Conservation (phyloP, 2,797 vertebrate species). For the Microctenopoma steveboyesi region DNA sequence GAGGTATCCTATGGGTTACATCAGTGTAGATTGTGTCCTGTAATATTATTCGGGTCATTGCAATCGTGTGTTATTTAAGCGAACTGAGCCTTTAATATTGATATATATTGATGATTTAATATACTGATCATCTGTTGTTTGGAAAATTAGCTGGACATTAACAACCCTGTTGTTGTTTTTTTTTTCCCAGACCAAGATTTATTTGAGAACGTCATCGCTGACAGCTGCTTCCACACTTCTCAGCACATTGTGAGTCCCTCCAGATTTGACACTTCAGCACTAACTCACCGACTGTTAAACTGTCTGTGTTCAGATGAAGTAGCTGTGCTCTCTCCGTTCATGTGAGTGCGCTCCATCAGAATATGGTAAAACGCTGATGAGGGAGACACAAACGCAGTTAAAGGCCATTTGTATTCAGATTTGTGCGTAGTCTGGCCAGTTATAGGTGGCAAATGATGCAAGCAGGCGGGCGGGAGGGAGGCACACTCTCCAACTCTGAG, state of each 20-base stretch:
- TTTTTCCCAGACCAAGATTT: constrained; percentile 87
- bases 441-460: constrained; percentile 63
- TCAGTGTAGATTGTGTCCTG: too few species aligned
- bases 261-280: constrained; percentile 18
- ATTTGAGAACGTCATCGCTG: constrained; percentile 88
- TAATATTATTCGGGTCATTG: not conserved
- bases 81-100: not conserved
- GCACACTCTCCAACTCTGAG: constrained; percentile 43
- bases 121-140: not conserved
- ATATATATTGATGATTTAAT: too few species aligned
- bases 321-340: constrained; percentile 6
- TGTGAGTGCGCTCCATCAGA: constrained; percentile 20
- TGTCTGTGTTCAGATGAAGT: constrained; percentile 28
- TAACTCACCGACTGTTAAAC: constrained; percentile 22
- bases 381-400: constrained; percentile 37
- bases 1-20: too few species aligned
- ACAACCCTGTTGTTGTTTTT: constrained; percentile 26
- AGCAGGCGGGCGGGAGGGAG: constrained; percentile 27
- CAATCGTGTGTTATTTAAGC: not conserved
- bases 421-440: constrained; percentile 36
- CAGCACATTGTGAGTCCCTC: constrained; percentile 86
- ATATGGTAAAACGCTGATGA: constrained; percentile 25
- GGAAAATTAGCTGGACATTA: not conserved
- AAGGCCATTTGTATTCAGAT: constrained; percentile 73
- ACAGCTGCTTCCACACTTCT: constrained; percentile 86